Evolutionary conservation across 2,113 vertebrate species (phyloP).

Genomic region (Pedetes capensis): DNA sequence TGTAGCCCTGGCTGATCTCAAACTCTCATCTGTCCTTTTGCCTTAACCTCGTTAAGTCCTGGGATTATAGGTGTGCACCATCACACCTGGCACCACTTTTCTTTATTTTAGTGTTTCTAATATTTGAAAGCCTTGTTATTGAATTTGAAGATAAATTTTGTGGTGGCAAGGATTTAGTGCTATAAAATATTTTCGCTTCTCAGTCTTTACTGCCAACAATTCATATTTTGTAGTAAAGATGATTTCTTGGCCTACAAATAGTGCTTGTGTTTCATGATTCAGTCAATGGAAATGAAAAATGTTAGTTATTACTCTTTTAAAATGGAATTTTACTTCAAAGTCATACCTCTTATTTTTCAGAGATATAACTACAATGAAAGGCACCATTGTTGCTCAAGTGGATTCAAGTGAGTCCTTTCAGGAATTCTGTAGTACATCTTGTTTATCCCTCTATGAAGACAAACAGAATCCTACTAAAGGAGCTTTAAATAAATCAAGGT

Average conservation of each 20-base stretch:
- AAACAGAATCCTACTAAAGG: constrained; percentile 97
- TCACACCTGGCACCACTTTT: too few relatives aligned
- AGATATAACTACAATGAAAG: constrained; percentile 99
- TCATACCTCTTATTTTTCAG: constrained; percentile 82
- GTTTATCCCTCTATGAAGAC: constrained; percentile 96
- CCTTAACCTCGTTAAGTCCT: too few relatives aligned
- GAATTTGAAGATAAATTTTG: neutral
- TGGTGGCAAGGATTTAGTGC: neutral
- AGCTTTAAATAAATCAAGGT: constrained; percentile 94
- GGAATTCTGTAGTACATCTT: constrained; percentile 98
- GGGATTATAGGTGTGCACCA: too few relatives aligned
- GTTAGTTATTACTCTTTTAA: neutral
- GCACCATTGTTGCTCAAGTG: constrained; percentile 98
- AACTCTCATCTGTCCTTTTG: too few relatives aligned
- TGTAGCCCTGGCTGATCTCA: too few relatives aligned
- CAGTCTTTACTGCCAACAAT: neutral
- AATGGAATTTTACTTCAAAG: constrained; percentile 32
- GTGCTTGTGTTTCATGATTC: constrained; percentile 8
- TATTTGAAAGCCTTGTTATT: constrained; percentile 13
- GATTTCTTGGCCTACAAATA: neutral
- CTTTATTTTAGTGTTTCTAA: neutral
- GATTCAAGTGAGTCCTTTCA: constrained; percentile 99
- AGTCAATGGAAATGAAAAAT: constrained; percentile 38
- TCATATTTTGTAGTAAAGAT: constrained; percentile 6
- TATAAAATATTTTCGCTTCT: constrained; percentile 2